These are phyloP conservation scores for Megamerina dolium DNA, from an alignment of 2,888 invertebrate genomes.

Conservation along the genomic window DNA sequence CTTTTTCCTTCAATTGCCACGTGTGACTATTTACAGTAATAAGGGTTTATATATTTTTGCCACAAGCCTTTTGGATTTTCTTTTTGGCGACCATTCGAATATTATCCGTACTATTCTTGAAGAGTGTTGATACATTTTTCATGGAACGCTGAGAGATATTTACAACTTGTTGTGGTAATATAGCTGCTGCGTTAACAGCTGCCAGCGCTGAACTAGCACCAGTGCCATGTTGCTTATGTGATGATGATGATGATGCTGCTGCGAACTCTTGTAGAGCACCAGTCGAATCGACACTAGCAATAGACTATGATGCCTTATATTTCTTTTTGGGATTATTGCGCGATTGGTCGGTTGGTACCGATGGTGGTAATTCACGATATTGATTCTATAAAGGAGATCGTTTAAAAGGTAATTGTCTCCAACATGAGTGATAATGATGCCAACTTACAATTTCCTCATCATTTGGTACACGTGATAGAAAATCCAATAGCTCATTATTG, in stretches of 20 bases:
- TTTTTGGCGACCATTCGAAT: constrained; percentile 29
- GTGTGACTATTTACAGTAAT: too few species aligned
- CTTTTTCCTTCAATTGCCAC: too few species aligned
- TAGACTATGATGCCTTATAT: constrained; percentile 46
- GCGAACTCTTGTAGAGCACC: constrained; percentile 25
- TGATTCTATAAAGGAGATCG: constrained; percentile 40
- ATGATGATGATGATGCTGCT: constrained; percentile 3
- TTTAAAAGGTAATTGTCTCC: neutral
- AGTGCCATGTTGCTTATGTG: constrained; percentile 2
- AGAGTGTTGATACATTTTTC: constrained; percentile 38
- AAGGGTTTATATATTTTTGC: too few species aligned
- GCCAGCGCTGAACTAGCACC: neutral
- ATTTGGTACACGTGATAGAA: constrained; percentile 89
- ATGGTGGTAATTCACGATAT: constrained; percentile 43
- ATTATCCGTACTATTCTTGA: constrained; percentile 41
- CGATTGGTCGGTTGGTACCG: constrained; percentile 35
- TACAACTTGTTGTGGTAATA: constrained; percentile 36
- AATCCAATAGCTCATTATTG: constrained; percentile 94
- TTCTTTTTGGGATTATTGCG: constrained; percentile 46
- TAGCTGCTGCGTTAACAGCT: constrained; percentile 11
- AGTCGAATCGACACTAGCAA: constrained; percentile 35
- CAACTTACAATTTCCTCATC: constrained; percentile 81
- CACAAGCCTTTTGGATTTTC: constrained; percentile 29
- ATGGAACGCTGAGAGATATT: constrained; percentile 33
- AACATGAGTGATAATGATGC: neutral